Evolutionary conservation across 2,797 vertebrate genomes (phyloP).

Genomic region (Periparus ater): DNA sequence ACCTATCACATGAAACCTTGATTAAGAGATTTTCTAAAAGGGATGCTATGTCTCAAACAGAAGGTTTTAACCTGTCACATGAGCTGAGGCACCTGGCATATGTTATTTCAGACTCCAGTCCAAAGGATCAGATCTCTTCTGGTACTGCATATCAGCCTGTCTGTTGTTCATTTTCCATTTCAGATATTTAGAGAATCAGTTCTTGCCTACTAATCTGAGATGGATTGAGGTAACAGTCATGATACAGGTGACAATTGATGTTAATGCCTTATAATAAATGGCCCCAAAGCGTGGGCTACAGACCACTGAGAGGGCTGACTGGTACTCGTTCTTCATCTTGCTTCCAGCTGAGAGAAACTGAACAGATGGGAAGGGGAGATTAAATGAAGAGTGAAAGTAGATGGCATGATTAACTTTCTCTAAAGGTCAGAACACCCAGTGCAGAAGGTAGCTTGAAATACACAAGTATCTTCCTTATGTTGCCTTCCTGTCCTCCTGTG

Average conservation of each 20-base stretch:
- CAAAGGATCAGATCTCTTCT: neutral
- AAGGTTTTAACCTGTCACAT: neutral
- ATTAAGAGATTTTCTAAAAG: constrained; percentile 25
- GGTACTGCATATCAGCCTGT: neutral
- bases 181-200: neutral
- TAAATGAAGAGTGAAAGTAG: constrained; percentile 66
- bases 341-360: constrained; percentile 58
- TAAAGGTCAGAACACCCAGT: constrained; percentile 60
- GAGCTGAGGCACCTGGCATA: neutral
- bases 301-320: constrained; percentile 60
- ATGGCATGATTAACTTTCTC: constrained; percentile 64
- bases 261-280: constrained; percentile 47
- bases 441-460: constrained; percentile 44
- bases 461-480: constrained; percentile 11
- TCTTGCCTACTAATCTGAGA: neutral
- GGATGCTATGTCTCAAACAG: neutral
- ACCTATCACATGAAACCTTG: constrained; percentile 13
- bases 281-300: constrained; percentile 13
- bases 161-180: neutral
- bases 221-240: neutral
- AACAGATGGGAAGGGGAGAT: constrained; percentile 65
- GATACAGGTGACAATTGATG: constrained; percentile 31
- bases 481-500: neutral
- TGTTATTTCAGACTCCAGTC: neutral
- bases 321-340: constrained; percentile 56